Evolutionary conservation across 2,113 vertebrate genomes (phyloP), one percentile per base, ranked within the genome.

Genomic region (Tupaia chinensis): DNA sequence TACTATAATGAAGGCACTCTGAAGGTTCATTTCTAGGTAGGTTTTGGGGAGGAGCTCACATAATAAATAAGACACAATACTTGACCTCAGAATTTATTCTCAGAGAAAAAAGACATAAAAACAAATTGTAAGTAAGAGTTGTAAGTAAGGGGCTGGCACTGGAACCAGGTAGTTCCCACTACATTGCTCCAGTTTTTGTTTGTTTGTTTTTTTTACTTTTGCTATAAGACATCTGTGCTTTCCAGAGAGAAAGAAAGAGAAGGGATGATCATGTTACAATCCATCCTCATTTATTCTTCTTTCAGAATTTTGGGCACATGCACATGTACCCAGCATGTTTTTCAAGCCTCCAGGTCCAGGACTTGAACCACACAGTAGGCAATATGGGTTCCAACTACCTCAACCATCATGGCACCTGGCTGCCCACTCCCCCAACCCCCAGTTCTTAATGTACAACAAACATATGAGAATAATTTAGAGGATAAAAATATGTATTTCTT

Each of bases 21-120:
- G 53, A 44, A 90, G 68, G 19, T 13, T 91, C 32, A 92, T 93
- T 17, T 12, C 86, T 12, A 93, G 22, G 58, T 9, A 54, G 17
- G 53, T 56, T 86, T 92, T 63, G 53, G 56, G 65, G 8, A 76
- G 27, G 4, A 13, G 1, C 22, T 82, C 44, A 69, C 29, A 82
- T 63, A 87, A 88, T 9, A 87, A 87, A 72, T 65, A 32, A 91
- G 58, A 90, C 1, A 63, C 12, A 69, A 65, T 15, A 13, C 3
- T 81, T 61, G 32, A 83, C 29, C 54, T 91, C n/a, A 53, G 56
- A 80, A 87, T 16, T 86, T 77, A 92, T 16, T 80, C 54, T 32
- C 65, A 79, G 53, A 93, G 32, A 94, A 79, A 17, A 72, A 84
- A 94, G 10, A 65, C 15, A 73, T 73, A 81, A 80, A 76, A 58